Percentiles rank a stretch among this genome's conserved stretches.
Conservation (phyloP, 2,113 vertebrate genomes). For the Shinisaurus crocodilurus region DNA sequence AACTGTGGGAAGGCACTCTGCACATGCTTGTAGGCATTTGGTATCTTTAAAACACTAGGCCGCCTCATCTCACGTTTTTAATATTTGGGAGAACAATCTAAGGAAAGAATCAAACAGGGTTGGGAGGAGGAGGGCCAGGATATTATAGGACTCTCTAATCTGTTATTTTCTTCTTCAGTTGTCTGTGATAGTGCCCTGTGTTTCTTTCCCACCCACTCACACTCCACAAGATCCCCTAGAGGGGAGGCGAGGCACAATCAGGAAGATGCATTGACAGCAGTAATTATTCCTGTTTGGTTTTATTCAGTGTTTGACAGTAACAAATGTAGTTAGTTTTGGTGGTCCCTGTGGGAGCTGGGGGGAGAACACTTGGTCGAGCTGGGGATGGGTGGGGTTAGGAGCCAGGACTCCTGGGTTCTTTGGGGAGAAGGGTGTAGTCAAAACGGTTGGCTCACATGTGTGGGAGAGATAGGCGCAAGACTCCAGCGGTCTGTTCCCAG, state of each 20-base stretch:
- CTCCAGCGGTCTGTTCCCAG: not conserved
- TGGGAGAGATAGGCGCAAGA: not conserved
- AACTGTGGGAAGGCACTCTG: not conserved
- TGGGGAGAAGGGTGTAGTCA: not conserved
- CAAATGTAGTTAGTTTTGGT: not conserved
- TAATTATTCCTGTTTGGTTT: conserved; percentile 15
- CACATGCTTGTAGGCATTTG: not conserved
- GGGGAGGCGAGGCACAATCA: not conserved
- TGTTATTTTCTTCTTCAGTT: not conserved
- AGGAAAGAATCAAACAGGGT: not conserved
- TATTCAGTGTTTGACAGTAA: not conserved
- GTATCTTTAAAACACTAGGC: not conserved
- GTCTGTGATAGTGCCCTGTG: not conserved
- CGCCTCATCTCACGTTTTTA: not conserved
- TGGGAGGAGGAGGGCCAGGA: not conserved
- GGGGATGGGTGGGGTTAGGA: not conserved
- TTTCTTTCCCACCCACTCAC: not conserved
- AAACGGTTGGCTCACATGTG: not conserved
- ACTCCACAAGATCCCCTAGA: not conserved
- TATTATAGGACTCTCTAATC: no score
- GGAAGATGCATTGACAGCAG: not conserved
- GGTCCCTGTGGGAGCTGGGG: not conserved
- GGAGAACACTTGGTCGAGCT: not conserved
- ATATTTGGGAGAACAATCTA: not conserved
- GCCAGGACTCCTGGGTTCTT: not conserved